These are phyloP conservation scores for Drosophila bocki DNA, from an alignment of 1,140 invertebrate species.

Conservation along the genomic window DNA sequence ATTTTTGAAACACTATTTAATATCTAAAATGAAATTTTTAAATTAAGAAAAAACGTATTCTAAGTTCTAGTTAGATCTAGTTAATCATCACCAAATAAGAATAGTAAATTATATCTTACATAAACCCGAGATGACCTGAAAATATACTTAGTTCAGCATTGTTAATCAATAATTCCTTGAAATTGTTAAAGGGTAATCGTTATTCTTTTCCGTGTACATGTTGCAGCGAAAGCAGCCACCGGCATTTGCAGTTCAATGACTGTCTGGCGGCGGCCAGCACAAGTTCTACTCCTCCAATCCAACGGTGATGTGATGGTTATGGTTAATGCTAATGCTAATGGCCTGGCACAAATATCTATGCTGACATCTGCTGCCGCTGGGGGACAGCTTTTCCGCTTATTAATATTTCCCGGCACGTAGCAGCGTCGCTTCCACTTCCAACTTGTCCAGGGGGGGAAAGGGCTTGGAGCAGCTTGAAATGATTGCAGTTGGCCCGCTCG, in stretches of 20 bases:
- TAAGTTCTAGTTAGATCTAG: no score
- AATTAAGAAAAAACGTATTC: not conserved
- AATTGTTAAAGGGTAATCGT: not conserved
- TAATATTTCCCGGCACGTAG: slow-evolving; percentile 77
- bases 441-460: slow-evolving; percentile 3
- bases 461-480: slow-evolving; percentile 44
- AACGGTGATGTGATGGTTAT: slow-evolving; percentile 64
- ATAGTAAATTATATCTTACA: not conserved
- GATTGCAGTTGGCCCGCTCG: slow-evolving; percentile 53
- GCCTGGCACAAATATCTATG: slow-evolving; percentile 72
- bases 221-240: slow-evolving; percentile 28
- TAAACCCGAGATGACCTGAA: not conserved
- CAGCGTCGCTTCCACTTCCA: slow-evolving; percentile 27
- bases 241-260: slow-evolving; percentile 72
- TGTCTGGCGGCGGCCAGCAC: slow-evolving; percentile 40
- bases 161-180: not conserved
- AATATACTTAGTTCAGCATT: not conserved
- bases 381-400: slow-evolving; percentile 75
- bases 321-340: slow-evolving; percentile 40
- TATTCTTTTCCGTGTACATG: slow-evolving; percentile 3
- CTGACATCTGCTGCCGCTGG: slow-evolving; percentile 47
- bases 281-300: slow-evolving; percentile 57
- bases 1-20: fast-evolving
- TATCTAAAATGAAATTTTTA: not conserved
- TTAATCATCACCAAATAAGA: not conserved